phyloP scores from a whole-genome alignment of 2,888 invertebrate genomes.

The Acronicta alni region DNA sequence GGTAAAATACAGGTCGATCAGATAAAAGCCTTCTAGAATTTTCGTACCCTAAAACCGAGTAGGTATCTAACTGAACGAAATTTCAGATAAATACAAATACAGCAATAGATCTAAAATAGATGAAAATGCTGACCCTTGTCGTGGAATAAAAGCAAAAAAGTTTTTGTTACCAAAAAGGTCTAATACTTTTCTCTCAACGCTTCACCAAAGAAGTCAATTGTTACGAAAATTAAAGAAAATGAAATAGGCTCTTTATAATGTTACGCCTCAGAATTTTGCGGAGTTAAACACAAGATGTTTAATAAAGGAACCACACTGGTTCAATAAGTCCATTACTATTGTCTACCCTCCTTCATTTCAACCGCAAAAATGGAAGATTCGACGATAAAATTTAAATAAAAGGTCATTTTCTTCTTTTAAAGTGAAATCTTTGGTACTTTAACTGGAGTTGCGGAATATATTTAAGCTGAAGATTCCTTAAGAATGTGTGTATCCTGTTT shows the following conservation, averaged over 20 bases:
- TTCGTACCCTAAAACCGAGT: constrained; percentile 3
- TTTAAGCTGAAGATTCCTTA: constrained; percentile 29
- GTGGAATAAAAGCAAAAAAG: constrained; percentile 30
- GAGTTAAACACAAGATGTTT: constrained; percentile 47
- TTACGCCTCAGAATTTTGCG: constrained; percentile 43
- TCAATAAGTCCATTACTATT: constrained; percentile 63
- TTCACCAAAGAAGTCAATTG: constrained; percentile 35
- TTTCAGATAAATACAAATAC: constrained; percentile 37
- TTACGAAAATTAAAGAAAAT: constrained; percentile 49
- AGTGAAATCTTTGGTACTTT: constrained; percentile 56
- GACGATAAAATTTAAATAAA: constrained; percentile 75
- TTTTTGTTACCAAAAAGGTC: constrained; percentile 28
- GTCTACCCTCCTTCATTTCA: constrained; percentile 68
- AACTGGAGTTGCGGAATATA: constrained; percentile 41
- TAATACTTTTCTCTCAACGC: constrained; percentile 17
- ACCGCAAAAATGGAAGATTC: constrained; percentile 63
- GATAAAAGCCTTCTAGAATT: constrained; percentile 36
- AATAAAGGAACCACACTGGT: constrained; percentile 64
- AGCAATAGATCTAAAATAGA: constrained; percentile 20
- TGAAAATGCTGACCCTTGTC: constrained; percentile 43
- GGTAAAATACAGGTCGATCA: constrained; percentile 17
- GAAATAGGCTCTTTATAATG: constrained; percentile 47
- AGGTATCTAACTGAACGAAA: constrained; percentile 13
- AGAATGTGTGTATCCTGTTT: constrained; percentile 19
- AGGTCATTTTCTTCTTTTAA: constrained; percentile 66